Evolutionary conservation across 2,888 invertebrate species (phyloP), one percentile per base, ranked within the genome.

Genomic region (Laspeyria flexula): DNA sequence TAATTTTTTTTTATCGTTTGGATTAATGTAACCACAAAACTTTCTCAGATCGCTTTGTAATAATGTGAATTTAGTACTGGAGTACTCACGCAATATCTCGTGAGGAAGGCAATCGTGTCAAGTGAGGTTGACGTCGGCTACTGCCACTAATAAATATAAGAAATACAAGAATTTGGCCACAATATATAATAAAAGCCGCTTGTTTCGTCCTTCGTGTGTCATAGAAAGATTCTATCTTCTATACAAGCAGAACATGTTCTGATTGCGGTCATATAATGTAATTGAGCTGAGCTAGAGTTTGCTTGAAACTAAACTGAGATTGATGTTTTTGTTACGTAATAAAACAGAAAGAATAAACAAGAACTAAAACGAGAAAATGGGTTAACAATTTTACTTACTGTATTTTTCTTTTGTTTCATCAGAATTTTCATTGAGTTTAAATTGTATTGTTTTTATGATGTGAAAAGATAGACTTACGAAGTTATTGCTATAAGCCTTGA

Each of bases 41-140:
- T 23, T 23, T n/a, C 27, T 15, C 34, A 27, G 18, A 18, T 42
- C 16, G 15, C 16, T 43, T 48, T 34, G 15, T 54, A 59, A 47
- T 58, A 55, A 63, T 39, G 15, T 60, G 54, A 50, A 51, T 54
- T 53, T 7, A 45, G 43, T 35, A 35, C 65, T 54, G 39, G 10
- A 43, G 52, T 38, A 21, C 44, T 46, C 62, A 65, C 66, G 66
- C 62, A 45, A 69, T 53, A 35, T 66, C 27, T 39, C 65, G 65
- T 65, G 66, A 38, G 47, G 4, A 41, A 48, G 33, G 43, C 37
- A 13, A 33, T 45, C 31, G 29, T 41, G 46, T 53, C 54, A 58
- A 65, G 43, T 50, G 37, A 11, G 47, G 44, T 46, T 58, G 50
- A 53, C 38, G 58, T 43, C 16, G 39, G 33, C 37, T 42, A 46